These are phyloP conservation scores for Sesia bembeciformis DNA, from an alignment of 2,888 invertebrate species.

Conservation along the genomic window DNA sequence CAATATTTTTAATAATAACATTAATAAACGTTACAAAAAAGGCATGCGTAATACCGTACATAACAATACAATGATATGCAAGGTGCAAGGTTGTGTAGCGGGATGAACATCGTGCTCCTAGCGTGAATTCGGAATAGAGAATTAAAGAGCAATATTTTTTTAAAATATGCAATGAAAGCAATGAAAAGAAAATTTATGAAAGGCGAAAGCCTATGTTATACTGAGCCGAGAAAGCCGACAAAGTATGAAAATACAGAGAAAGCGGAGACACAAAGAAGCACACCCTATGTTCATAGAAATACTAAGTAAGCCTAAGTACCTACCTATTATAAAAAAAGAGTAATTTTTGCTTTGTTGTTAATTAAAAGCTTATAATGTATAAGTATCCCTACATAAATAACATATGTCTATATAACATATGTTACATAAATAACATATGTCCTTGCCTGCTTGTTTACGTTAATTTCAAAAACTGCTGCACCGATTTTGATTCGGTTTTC, in stretches of 20 bases:
- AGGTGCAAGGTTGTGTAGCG: constrained; percentile 1
- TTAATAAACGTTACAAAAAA: background rate
- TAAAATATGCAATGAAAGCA: constrained; percentile 2
- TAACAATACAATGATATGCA: background rate
- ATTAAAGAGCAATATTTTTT: background rate
- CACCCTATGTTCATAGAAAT: background rate
- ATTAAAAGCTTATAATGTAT: too few relatives aligned
- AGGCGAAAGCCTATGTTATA: background rate
- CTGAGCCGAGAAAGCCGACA: background rate
- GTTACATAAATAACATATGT: too few relatives aligned
- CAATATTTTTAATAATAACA: background rate
- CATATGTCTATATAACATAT: too few relatives aligned
- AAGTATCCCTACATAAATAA: too few relatives aligned
- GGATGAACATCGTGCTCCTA: constrained; percentile 3
- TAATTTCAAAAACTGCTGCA: too few relatives aligned
- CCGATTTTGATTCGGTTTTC: too few relatives aligned
- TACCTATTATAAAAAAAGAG: too few relatives aligned
- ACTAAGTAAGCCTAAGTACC: too few relatives aligned
- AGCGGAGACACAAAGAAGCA: background rate
- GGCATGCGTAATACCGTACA: constrained; percentile 1
- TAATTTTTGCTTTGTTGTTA: too few relatives aligned
- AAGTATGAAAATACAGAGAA: background rate
- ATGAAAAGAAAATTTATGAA: constrained; percentile 5
- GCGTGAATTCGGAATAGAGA: constrained; percentile 3
- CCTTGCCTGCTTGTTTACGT: too few relatives aligned